These are phyloP conservation scores for Drosophila lini DNA, from an alignment of 1,140 invertebrate species.

Conservation along the genomic window DNA sequence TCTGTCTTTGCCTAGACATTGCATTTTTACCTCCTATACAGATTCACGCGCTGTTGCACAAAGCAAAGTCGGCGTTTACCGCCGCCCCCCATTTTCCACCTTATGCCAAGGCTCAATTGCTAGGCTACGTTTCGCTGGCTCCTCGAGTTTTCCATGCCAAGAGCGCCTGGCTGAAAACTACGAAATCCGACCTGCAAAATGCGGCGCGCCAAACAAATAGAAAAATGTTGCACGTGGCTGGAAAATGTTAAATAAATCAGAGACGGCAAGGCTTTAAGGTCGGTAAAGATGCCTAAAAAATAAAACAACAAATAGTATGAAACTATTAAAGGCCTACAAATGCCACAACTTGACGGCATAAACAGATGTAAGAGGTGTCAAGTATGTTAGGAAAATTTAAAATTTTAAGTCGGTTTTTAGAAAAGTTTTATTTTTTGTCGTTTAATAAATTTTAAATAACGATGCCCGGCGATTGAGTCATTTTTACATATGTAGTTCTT, in stretches of 20 bases:
- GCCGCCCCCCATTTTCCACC: constrained; percentile 4
- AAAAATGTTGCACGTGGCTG: constrained; percentile 66
- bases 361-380: neutral
- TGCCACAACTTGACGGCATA: neutral
- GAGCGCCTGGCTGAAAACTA: constrained; percentile 16
- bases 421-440: no score
- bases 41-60: constrained; percentile 76
- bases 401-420: no score
- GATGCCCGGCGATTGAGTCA: neutral
- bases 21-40: constrained; percentile 57
- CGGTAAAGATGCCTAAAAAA: neutral
- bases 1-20: constrained; percentile 66
- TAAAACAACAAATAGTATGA: neutral
- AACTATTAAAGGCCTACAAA: neutral
- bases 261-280: constrained; percentile 5
- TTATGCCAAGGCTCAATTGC: constrained; percentile 54
- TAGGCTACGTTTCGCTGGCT: constrained; percentile 54
- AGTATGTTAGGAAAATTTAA: neutral
- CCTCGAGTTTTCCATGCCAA: constrained; percentile 30
- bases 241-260: constrained; percentile 47
- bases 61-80: constrained; percentile 76
- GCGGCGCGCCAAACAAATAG: constrained; percentile 58
- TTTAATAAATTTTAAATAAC: neutral
- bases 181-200: constrained; percentile 37
- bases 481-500: neutral